Conservation (phyloP, 2,113 vertebrate genomes). For the Trogon surrucura region DNA sequence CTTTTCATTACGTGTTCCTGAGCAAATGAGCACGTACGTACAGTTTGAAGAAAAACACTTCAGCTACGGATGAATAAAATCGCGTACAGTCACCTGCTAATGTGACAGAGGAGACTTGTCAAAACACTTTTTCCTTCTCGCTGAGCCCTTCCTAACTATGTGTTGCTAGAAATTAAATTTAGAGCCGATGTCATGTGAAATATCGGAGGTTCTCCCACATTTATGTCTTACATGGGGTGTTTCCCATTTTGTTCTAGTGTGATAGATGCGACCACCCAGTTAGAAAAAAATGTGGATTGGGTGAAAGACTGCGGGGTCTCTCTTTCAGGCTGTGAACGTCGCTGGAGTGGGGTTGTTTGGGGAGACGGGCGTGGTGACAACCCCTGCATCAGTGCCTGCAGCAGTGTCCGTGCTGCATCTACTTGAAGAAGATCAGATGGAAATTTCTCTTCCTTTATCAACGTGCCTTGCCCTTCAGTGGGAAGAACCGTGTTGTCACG, state of each 20-base stretch:
- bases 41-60: not conserved
- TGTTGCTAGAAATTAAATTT: not conserved
- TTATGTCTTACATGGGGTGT: not conserved
- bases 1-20: not conserved
- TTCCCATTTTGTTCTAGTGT: not conserved
- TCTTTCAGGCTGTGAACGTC: slow-evolving; percentile 76
- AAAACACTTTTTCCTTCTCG: not conserved
- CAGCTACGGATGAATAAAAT: not conserved
- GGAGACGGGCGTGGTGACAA: slow-evolving; percentile 68
- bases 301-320: fast-evolving
- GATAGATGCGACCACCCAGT: not conserved
- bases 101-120: not conserved
- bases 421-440: slow-evolving; percentile 73
- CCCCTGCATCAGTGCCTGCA: slow-evolving; percentile 75
- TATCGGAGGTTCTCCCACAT: not conserved
- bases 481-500: slow-evolving; percentile 81
- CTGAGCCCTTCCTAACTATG: not conserved
- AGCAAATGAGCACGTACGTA: not conserved
- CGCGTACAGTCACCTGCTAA: not conserved
- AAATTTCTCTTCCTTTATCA: slow-evolving; percentile 61
- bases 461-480: slow-evolving; percentile 80
- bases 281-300: fast-evolving
- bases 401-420: slow-evolving; percentile 73
- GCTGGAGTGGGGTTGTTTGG: slow-evolving; percentile 79
- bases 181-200: not conserved